Percentiles rank a stretch among this genome's conserved stretches.
Evolutionary conservation across 2,797 vertebrate genomes (phyloP).

Genomic region (Megaceryle alcyon): DNA sequence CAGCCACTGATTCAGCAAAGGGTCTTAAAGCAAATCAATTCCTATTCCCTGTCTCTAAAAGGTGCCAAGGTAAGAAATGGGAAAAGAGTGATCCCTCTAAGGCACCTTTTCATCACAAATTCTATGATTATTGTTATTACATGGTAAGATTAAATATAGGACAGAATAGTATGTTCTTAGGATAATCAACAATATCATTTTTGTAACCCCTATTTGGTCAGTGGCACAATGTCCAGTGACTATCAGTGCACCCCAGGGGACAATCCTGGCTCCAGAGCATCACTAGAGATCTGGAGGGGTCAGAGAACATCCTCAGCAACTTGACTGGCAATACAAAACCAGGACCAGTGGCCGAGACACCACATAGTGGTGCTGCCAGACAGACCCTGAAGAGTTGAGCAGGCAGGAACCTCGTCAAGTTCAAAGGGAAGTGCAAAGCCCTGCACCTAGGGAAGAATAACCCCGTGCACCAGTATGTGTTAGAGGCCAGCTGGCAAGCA

Average conservation of each 20-base stretch:
- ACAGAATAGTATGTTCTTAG: not conserved
- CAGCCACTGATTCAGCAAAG: fast-evolving
- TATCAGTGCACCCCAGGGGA: not conserved
- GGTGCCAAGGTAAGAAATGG: not conserved
- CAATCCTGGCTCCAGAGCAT: not conserved
- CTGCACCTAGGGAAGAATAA: not conserved
- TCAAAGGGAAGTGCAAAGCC: not conserved
- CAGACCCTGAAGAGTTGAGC: not conserved
- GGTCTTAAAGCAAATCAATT: not conserved
- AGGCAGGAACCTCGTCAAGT: not conserved
- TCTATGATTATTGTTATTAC: not conserved
- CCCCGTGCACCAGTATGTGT: not conserved
- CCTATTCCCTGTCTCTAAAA: not conserved
- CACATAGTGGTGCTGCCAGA: not conserved
- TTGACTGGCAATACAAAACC: not conserved
- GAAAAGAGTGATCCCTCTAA: not conserved
- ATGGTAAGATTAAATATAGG: not conserved
- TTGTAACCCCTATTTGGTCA: not conserved
- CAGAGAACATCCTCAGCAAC: not conserved
- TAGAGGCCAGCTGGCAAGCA: not conserved
- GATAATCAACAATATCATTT: not conserved
- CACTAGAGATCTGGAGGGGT: not conserved
- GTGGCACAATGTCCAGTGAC: not conserved
- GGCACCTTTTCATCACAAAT: not conserved
- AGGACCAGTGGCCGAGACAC: not conserved